Conservation (phyloP, 2,888 invertebrate genomes). For the Archips xylosteana region DNA sequence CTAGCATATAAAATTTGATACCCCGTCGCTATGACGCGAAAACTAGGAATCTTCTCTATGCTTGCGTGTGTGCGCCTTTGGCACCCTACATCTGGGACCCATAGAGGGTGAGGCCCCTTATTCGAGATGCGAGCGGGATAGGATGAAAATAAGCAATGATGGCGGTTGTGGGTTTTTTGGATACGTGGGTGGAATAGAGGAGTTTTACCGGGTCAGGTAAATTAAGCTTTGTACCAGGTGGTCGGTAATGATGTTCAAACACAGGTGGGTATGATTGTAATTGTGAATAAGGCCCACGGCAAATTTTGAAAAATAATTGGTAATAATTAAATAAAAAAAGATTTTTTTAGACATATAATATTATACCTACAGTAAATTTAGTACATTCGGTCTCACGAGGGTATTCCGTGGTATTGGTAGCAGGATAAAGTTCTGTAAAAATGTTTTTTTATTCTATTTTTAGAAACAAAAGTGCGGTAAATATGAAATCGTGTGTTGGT, state of each 20-base stretch:
- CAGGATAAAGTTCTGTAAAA: too few relatives aligned
- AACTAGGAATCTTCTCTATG: conserved; percentile 7
- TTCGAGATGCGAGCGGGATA: conserved; percentile 28
- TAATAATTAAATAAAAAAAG: too few relatives aligned
- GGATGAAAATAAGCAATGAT: conserved; percentile 40
- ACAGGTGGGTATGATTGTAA: too few relatives aligned
- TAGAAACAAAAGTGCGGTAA: too few relatives aligned
- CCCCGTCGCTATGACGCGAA: conserved; percentile 23
- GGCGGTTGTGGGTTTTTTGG: conserved; percentile 18
- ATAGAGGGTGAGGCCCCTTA: conserved; percentile 33
- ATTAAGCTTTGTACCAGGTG: not conserved
- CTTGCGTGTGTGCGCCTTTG: conserved; percentile 10
- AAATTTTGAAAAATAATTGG: too few relatives aligned
- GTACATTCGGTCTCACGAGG: too few relatives aligned
- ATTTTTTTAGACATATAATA: too few relatives aligned
- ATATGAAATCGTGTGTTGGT: too few relatives aligned
- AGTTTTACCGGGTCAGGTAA: not conserved
- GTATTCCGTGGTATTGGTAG: too few relatives aligned
- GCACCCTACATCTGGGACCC: conserved; percentile 32
- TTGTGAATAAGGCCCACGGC: too few relatives aligned
- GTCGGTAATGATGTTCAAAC: not conserved
- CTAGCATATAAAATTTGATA: conserved; percentile 29
- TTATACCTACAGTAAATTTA: too few relatives aligned
- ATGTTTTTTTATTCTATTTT: too few relatives aligned
- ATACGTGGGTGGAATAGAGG: conserved; percentile 21